Conservation (phyloP, 2,113 vertebrate species). For the Pongo pygmaeus region DNA sequence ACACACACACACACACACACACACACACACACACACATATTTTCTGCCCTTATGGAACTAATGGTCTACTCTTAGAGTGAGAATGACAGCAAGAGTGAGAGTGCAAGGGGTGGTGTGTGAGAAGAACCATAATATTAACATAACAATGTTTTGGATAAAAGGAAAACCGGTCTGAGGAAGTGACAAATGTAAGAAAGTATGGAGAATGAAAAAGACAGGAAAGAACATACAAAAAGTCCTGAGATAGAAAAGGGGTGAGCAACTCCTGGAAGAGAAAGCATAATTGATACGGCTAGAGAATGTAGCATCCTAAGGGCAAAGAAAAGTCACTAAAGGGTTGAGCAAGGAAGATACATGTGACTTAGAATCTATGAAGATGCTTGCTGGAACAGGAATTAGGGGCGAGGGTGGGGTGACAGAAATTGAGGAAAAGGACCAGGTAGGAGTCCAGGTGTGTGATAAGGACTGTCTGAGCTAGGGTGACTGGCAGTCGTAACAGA, state of each 20-base stretch:
- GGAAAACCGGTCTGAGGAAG: background rate
- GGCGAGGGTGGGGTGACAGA: too few species aligned
- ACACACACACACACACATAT: background rate
- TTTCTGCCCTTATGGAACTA: background rate
- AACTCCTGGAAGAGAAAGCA: background rate
- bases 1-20: background rate
- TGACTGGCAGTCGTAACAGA: background rate
- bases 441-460: background rate
- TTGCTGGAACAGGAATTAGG: background rate
- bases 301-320: background rate
- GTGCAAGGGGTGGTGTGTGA: rapidly evolving
- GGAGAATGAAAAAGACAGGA: background rate
- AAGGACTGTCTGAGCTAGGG: background rate
- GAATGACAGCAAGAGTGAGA: background rate
- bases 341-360: background rate
- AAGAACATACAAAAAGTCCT: background rate
- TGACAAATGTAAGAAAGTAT: background rate
- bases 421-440: background rate
- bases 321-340: background rate
- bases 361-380: background rate
- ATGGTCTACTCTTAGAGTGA: background rate
- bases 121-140: background rate
- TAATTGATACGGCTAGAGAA: background rate
- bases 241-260: background rate
- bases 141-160: background rate